These are phyloP conservation scores for Diglossa cyanea DNA, from an alignment of 2,797 vertebrate genomes.

Conservation along the genomic window DNA sequence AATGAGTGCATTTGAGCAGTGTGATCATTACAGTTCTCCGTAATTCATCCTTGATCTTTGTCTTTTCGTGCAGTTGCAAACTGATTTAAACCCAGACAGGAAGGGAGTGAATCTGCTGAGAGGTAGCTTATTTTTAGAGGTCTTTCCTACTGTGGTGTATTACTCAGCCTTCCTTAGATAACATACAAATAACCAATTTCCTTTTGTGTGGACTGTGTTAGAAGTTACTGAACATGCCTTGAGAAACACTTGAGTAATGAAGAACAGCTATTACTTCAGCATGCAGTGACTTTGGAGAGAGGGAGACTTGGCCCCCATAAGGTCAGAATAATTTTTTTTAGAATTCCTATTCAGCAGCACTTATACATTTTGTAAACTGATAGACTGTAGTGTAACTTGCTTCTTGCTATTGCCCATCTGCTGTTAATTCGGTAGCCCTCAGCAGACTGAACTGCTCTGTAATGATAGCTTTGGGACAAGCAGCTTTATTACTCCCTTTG, in stretches of 20 bases:
- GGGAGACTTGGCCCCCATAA: conserved; percentile 44
- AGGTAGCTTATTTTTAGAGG: conserved; percentile 68
- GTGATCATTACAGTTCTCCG: neutral
- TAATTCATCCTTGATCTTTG: conserved; percentile 26
- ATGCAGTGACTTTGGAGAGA: conserved; percentile 48
- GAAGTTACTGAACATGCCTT: conserved; percentile 8
- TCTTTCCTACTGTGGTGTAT: conserved; percentile 65
- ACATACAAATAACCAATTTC: conserved; percentile 68
- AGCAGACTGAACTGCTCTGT: neutral
- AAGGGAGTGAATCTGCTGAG: conserved; percentile 71
- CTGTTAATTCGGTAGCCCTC: conserved; percentile 18
- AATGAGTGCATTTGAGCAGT: conserved; percentile 9
- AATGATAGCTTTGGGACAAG: neutral
- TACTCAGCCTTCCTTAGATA: conserved; percentile 75
- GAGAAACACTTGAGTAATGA: conserved; percentile 21
- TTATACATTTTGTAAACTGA: neutral
- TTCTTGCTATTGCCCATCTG: conserved; percentile 29
- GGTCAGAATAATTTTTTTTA: conserved; percentile 60
- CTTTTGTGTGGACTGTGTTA: conserved; percentile 56
- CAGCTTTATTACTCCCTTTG: neutral
- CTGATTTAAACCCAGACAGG: conserved; percentile 62
- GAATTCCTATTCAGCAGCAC: neutral
- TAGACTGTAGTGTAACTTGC: neutral
- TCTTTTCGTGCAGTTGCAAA: conserved; percentile 40
- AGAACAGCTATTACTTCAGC: conserved; percentile 20